phyloP scores from a whole-genome alignment of 23 tunicate species.

The Oikopleura vanhoeffeni region DNA sequence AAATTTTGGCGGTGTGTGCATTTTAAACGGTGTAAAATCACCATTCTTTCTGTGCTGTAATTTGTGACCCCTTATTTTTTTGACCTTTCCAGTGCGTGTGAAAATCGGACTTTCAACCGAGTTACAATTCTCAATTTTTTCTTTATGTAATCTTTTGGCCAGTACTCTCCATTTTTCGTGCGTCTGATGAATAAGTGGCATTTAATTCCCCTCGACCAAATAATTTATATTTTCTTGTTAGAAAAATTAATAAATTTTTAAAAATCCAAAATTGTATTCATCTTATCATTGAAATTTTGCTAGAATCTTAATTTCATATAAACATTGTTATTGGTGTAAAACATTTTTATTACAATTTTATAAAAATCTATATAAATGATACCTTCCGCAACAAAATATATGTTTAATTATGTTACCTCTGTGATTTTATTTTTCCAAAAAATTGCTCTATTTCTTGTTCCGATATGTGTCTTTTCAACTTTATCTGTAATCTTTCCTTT shows the following conservation, averaged over 20 bases:
- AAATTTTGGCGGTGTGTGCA: too few species aligned
- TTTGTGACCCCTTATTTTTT: too few species aligned
- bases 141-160: constrained; percentile 55
- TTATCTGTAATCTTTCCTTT: neutral
- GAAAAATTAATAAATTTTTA: neutral
- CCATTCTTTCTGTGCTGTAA: too few species aligned
- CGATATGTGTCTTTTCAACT: neutral
- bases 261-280: neutral
- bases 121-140: constrained; percentile 40
- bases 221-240: neutral
- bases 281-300: too few species aligned
- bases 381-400: too few species aligned
- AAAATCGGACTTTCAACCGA: constrained; percentile 62
- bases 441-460: neutral
- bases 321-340: too few species aligned
- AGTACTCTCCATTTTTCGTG: constrained; percentile 32
- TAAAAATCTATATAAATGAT: too few species aligned
- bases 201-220: neutral
- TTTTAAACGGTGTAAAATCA: too few species aligned
- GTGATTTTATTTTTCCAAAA: neutral
- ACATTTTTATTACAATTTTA: too few species aligned
- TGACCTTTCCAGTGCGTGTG: constrained; percentile 29
- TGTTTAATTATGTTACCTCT: neutral
- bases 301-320: too few species aligned
- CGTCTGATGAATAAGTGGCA: constrained; percentile 26